These are phyloP conservation scores for Pristis pectinata DNA, from an alignment of 2,797 vertebrate genomes.

Conservation along the genomic window DNA sequence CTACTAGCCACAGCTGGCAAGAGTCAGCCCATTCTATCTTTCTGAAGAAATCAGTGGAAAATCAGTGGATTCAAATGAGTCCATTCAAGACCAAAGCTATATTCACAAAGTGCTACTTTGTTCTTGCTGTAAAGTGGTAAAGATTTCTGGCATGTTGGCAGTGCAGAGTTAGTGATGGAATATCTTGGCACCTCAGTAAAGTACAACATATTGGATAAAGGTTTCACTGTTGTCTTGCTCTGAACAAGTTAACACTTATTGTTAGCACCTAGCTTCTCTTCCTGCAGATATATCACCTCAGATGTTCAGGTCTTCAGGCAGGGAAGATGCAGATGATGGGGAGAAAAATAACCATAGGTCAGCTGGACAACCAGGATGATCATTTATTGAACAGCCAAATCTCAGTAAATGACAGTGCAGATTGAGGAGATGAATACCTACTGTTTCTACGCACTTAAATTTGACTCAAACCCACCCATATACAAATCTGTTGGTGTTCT, in stretches of 20 bases:
- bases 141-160: neutral
- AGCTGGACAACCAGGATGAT: too few relatives aligned
- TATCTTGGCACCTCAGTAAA: neutral
- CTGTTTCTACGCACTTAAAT: neutral
- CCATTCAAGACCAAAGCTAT: neutral
- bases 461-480: neutral
- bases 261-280: neutral
- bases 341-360: neutral
- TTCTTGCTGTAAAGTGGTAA: neutral
- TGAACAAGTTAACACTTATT: neutral
- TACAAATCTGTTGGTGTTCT: neutral
- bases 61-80: too few relatives aligned
- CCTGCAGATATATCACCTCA: neutral
- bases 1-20: too few relatives aligned
- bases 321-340: neutral
- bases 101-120: neutral
- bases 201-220: neutral
- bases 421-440: too few relatives aligned
- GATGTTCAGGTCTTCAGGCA: neutral
- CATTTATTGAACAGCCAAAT: too few relatives aligned
- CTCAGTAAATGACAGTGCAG: too few relatives aligned
- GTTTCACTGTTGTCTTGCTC: neutral
- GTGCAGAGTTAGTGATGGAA: neutral
- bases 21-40: too few relatives aligned
- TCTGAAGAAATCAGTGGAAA: too few relatives aligned